These are phyloP conservation scores for Prionace glauca DNA, from an alignment of 2,797 vertebrate species.

Conservation along the genomic window DNA sequence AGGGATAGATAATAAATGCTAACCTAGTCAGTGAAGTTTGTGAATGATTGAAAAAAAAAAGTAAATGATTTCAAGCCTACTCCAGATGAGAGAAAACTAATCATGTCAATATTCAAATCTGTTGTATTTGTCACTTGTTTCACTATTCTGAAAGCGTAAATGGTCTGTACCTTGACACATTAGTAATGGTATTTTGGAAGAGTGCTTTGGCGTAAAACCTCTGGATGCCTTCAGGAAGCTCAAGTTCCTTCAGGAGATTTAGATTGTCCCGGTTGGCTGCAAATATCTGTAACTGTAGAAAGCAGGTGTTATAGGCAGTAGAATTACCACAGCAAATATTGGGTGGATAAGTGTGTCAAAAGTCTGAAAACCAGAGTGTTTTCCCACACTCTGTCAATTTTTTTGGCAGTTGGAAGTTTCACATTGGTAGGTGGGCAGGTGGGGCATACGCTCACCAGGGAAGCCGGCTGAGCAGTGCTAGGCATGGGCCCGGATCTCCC, in stretches of 20 bases:
- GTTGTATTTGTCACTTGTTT: neutral
- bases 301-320: neutral
- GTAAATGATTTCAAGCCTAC: neutral
- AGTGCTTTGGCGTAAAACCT: conserved; percentile 4
- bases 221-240: conserved; percentile 49
- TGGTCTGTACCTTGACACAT: neutral
- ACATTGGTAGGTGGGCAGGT: too few species aligned
- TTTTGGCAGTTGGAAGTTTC: too few species aligned
- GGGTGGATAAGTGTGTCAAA: too few species aligned
- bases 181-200: neutral
- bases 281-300: conserved; percentile 55
- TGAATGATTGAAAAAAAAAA: neutral
- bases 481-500: too few species aligned
- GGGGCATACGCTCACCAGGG: too few species aligned
- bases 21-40: neutral
- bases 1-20: neutral
- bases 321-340: neutral
- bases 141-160: neutral
- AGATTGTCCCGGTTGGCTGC: conserved; percentile 55
- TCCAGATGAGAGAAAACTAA: neutral
- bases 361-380: too few species aligned
- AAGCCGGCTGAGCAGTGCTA: too few species aligned
- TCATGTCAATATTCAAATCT: neutral
- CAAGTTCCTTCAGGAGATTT: conserved; percentile 48
- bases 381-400: too few species aligned